Evolutionary conservation across 2,797 vertebrate genomes (phyloP).

Genomic region (Dicrostonyx torquatus): DNA sequence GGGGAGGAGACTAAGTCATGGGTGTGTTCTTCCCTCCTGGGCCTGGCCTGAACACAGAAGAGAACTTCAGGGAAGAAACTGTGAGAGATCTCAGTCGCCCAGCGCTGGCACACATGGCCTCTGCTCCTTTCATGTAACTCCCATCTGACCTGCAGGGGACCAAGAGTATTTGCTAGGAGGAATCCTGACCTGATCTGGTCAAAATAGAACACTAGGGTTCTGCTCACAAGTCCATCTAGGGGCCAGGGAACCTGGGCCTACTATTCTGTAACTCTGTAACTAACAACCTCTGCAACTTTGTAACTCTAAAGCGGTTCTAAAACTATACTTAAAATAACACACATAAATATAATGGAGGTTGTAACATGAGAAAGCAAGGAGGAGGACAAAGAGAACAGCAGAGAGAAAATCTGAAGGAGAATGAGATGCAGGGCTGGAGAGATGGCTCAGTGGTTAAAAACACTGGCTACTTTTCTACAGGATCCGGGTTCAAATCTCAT

Average conservation of each 20-base stretch:
- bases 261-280: not conserved
- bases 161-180: not conserved
- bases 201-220: not conserved
- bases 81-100: not conserved
- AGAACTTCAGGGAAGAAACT: not conserved
- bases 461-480: not conserved
- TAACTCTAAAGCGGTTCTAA: not conserved
- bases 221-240: not conserved
- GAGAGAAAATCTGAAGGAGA: not conserved
- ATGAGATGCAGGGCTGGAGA: not conserved
- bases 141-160: not conserved
- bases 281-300: not conserved
- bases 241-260: not conserved
- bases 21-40: not conserved
- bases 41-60: not conserved
- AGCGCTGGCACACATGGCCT: not conserved
- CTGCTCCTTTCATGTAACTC: not conserved
- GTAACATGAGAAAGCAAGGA: not conserved
- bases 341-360: not conserved
- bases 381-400: not conserved
- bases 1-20: not conserved
- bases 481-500: not conserved
- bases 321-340: constrained; percentile 27
- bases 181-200: not conserved
- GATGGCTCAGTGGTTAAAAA: not conserved